phyloP scores from a whole-genome alignment of 1,140 invertebrate genomes.

The Chrysomallon squamiferum region DNA sequence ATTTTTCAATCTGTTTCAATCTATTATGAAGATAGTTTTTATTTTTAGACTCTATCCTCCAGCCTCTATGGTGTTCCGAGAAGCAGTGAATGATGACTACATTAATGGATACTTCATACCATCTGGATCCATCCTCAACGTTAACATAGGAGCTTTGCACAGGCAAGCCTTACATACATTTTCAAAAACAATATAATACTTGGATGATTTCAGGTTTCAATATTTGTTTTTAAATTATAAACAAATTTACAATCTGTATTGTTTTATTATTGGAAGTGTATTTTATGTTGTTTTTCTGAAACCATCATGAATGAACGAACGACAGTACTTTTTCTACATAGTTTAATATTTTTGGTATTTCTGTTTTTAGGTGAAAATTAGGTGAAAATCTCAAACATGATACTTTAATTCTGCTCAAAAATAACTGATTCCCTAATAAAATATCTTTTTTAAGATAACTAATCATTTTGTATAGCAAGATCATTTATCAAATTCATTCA shows the following conservation, averaged over 20 bases:
- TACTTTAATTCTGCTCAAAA: too few relatives aligned
- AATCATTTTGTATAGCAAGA: too few relatives aligned
- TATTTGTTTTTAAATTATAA: not conserved
- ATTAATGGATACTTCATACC: constrained; percentile 37
- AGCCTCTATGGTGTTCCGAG: constrained; percentile 20
- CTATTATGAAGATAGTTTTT: too few relatives aligned
- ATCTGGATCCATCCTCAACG: constrained; percentile 30
- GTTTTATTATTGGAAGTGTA: not conserved
- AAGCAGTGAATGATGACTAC: constrained; percentile 28
- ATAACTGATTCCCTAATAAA: too few relatives aligned
- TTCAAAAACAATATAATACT: not conserved
- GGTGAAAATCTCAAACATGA: too few relatives aligned
- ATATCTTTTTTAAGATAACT: too few relatives aligned
- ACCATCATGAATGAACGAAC: not conserved
- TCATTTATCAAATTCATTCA: too few relatives aligned
- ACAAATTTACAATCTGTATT: not conserved
- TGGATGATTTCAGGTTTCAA: not conserved
- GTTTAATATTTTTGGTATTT: not conserved
- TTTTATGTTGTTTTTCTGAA: not conserved
- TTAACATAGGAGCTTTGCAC: constrained; percentile 35
- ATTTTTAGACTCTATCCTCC: constrained; percentile 33
- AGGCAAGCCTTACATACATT: constrained; percentile 14
- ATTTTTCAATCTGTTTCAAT: too few relatives aligned
- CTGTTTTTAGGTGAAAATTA: too few relatives aligned
- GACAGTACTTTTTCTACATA: not conserved